Percentiles rank a stretch among this genome's conserved stretches.
Evolutionary conservation across 2,113 vertebrate genomes (phyloP).

Genomic region (Laticauda colubrina): DNA sequence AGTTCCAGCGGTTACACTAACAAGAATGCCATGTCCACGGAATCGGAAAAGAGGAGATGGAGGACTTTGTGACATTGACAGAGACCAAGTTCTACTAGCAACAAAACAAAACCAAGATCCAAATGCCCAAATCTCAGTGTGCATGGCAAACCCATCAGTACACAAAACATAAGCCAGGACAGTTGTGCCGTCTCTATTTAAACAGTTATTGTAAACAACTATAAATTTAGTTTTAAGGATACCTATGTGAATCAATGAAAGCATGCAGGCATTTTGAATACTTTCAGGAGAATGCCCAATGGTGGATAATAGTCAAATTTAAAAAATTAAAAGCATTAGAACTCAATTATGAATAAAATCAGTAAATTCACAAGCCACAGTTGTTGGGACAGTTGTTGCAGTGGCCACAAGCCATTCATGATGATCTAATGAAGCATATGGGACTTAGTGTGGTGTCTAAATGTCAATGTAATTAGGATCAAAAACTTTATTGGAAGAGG

Average conservation of each 20-base stretch:
- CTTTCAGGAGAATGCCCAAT: not conserved
- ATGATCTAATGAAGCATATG: not conserved
- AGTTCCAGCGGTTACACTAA: constrained; percentile 53
- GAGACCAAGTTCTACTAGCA: not conserved
- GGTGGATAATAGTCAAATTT: not conserved
- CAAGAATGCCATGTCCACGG: constrained; percentile 33
- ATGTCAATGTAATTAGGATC: not conserved
- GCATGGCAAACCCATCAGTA: rapidly evolving
- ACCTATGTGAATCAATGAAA: not conserved
- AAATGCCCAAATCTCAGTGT: not conserved
- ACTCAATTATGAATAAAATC: not conserved
- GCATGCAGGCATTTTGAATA: not conserved
- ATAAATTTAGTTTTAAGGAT: not conserved
- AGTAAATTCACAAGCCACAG: not conserved
- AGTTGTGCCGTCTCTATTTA: rapidly evolving
- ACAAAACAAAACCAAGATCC: not conserved
- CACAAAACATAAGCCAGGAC: not conserved
- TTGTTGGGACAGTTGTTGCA: not conserved
- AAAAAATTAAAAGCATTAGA: not conserved
- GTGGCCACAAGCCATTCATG: not conserved
- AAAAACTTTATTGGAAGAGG: not conserved
- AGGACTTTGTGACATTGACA: not conserved
- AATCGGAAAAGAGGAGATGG: constrained; percentile 17
- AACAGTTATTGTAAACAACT: not conserved
- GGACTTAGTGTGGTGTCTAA: not conserved